Evolutionary conservation across 2,113 vertebrate genomes (phyloP), one percentile per base, ranked within the genome.

Genomic region (Pluvialis apricaria): DNA sequence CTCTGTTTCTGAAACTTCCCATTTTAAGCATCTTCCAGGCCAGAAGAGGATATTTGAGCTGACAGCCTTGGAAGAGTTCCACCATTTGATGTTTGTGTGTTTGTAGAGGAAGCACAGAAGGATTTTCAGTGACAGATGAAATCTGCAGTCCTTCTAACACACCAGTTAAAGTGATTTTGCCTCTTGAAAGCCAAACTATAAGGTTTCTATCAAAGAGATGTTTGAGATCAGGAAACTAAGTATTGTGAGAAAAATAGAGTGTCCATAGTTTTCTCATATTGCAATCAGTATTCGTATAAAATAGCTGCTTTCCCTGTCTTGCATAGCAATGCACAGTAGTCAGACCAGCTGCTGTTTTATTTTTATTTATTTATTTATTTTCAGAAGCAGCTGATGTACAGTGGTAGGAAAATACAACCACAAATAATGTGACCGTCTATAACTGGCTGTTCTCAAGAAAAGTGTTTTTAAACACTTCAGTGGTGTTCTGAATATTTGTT

Each of bases 121-220:
- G 95, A 79, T 94, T 92, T 90, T 75, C 88, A 91, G 92, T 94
- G 94, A 93, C 90, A 95, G 95, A 94, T 95, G 88, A 97, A 96
- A 97, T 96, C 92, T 95, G 90, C 88, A 96, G 85, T 79, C 80
- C 94, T 86, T 96, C 93, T 71, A 92, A 90, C 76, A 57, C 64
- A 94, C 51, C n/a, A 93, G 82, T 87, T 88, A 69, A 64, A 92
- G 80, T 71, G 94, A 90, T 90, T 95, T 94, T 82, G 86, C 92
- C 77, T 92, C 91, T 94, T 91, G 80, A 93, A 95, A 94, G 86
- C 83, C 92, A 68, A 88, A 86, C 69, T 93, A 11, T 72, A 79
- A 86, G 73, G 91, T 96, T 94, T 92, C 95, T 92, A 49, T 86
- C 79, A 82, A 70, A 93, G 90, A 88, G 76, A 79, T 84, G 80